Evolutionary conservation across 2,888 invertebrate genomes (phyloP).

Genomic region (Tipula lateralis): DNA sequence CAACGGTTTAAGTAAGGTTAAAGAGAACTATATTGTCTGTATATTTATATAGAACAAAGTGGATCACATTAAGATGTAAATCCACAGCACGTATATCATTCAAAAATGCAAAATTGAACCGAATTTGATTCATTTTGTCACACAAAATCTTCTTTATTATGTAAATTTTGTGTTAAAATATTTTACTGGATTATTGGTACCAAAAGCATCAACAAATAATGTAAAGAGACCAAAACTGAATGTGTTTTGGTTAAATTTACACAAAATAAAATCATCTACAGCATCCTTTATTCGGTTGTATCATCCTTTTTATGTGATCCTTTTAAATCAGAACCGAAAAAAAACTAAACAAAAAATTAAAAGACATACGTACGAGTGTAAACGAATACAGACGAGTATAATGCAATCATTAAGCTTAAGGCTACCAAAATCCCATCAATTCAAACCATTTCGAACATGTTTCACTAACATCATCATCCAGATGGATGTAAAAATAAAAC

Average conservation of each 20-base stretch:
- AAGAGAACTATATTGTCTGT: too few species aligned
- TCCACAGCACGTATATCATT: neutral
- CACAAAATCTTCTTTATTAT: neutral
- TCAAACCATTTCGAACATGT: constrained; percentile 1
- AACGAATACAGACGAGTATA: neutral
- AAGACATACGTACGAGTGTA: neutral
- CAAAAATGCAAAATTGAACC: neutral
- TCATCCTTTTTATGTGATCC: neutral
- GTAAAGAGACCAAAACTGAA: neutral
- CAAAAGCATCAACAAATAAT: neutral
- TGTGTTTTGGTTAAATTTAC: constrained; percentile 8
- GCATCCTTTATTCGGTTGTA: neutral
- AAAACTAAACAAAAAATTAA: neutral
- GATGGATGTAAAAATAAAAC: neutral
- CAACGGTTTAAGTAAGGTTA: too few species aligned
- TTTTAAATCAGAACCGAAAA: neutral
- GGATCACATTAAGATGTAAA: neutral
- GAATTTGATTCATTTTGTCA: neutral
- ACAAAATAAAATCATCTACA: constrained; percentile 14
- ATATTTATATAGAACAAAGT: too few species aligned
- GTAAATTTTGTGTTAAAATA: neutral
- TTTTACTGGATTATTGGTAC: neutral
- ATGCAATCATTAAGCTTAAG: constrained; percentile 19
- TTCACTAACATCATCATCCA: constrained; percentile 1
- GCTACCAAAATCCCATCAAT: neutral